These are phyloP conservation scores for Adoxophyes honmai DNA, from an alignment of 1,140 invertebrate genomes.

Conservation along the genomic window DNA sequence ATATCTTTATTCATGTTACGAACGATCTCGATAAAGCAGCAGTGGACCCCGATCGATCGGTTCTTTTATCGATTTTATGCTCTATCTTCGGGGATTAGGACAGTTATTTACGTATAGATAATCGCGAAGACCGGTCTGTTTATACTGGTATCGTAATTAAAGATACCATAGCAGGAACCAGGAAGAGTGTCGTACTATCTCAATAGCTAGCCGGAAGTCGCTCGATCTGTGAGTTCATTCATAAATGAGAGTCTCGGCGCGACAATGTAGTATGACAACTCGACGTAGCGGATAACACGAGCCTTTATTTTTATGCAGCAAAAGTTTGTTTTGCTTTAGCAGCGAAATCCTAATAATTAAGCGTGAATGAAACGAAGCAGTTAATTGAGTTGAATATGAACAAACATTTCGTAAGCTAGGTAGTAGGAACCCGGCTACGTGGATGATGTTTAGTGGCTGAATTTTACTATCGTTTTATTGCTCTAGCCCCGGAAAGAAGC, in stretches of 20 bases:
- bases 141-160: constrained; percentile 67
- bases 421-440: constrained; percentile 6
- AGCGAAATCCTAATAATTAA: constrained; percentile 53
- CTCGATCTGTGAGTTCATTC: constrained; percentile 76
- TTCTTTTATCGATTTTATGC: constrained; percentile 31
- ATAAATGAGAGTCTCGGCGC: constrained; percentile 65
- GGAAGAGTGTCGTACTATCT: constrained; percentile 77
- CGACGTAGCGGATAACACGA: constrained; percentile 37
- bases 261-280: constrained; percentile 61
- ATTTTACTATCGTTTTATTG: too few species aligned
- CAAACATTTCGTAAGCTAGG: constrained; percentile 59
- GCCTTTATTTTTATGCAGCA: constrained; percentile 36
- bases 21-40: constrained; percentile 63
- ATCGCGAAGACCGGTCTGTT: constrained; percentile 41
- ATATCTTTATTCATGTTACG: constrained; percentile 71
- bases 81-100: constrained; percentile 31
- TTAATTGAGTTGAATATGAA: constrained; percentile 73
- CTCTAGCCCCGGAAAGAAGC: too few species aligned
- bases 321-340: constrained; percentile 43
- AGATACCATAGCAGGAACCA: constrained; percentile 74
- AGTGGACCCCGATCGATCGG: constrained; percentile 52
- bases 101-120: constrained; percentile 16
- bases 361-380: constrained; percentile 71
- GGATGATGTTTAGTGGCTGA: constrained; percentile 1
- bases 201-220: constrained; percentile 75